phyloP scores from a whole-genome alignment of 2,888 invertebrate genomes.

The Drosophila emarginata region DNA sequence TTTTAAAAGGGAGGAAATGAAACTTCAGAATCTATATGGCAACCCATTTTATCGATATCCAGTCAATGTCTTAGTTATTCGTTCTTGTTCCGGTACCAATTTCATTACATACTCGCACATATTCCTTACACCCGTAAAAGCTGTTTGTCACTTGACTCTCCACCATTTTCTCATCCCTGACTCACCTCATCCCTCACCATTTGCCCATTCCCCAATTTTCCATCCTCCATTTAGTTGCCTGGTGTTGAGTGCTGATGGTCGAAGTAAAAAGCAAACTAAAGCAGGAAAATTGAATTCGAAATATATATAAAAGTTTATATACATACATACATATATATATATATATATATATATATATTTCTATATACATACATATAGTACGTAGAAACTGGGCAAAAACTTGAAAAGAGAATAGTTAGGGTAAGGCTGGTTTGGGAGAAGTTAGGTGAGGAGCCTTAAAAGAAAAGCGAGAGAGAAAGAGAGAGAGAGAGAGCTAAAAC shows the following conservation, averaged over 20 bases:
- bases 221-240: not conserved
- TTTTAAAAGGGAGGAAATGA: too few relatives aligned
- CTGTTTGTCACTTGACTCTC: slow-evolving; percentile 44
- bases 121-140: slow-evolving; percentile 23
- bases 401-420: not conserved
- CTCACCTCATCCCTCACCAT: not conserved
- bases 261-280: slow-evolving; percentile 52
- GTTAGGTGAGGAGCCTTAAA: not conserved
- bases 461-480: not conserved
- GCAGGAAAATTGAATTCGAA: slow-evolving; percentile 66
- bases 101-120: not conserved
- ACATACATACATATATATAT: not conserved
- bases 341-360: too few relatives aligned
- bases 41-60: not conserved
- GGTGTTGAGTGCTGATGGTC: slow-evolving; percentile 20
- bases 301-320: slow-evolving; percentile 10
- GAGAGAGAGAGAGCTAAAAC: not conserved
- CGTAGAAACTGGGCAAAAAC: slow-evolving; percentile 26
- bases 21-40: too few relatives aligned
- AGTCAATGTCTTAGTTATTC: slow-evolving; percentile 2
- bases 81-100: slow-evolving; percentile 1
- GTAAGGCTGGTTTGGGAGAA: not conserved
- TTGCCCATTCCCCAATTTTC: not conserved
- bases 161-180: slow-evolving; percentile 1
- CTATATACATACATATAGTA: not conserved